These are phyloP conservation scores for Tethya wilhelma DNA, from an alignment of 37 sponge, comb jelly and placozoan genomes.

Conservation along the genomic window DNA sequence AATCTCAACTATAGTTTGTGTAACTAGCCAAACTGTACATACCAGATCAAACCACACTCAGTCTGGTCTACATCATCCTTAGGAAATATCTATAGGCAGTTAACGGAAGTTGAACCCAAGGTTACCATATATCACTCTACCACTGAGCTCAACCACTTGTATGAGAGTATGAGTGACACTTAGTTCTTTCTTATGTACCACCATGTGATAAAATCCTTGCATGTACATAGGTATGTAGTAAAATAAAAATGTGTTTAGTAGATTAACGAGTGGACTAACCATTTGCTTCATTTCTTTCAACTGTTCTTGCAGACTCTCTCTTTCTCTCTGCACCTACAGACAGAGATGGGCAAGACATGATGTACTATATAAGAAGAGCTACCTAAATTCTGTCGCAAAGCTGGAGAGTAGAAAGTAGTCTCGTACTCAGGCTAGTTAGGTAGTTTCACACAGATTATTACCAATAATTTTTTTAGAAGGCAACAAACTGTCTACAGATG, in stretches of 20 bases:
- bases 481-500: neutral
- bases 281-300: constrained; percentile 11
- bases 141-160: neutral
- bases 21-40: no score
- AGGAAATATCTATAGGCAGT: no score
- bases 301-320: constrained; percentile 14
- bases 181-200: neutral
- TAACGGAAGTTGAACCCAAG: neutral
- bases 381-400: neutral
- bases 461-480: neutral
- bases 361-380: neutral
- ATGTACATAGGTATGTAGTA: no score
- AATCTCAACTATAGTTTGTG: no score
- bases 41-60: no score
- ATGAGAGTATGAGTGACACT: neutral
- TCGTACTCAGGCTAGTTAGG: no score
- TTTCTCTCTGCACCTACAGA: constrained; percentile 31
- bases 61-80: no score
- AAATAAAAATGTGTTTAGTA: no score
- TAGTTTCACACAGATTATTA: no score
- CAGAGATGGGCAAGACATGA: neutral
- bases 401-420: no score
- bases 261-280: no score
- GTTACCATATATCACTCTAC: neutral
- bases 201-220: no score